These are phyloP conservation scores for Lucilia sericata DNA, from an alignment of 1,140 invertebrate species.

Conservation along the genomic window DNA sequence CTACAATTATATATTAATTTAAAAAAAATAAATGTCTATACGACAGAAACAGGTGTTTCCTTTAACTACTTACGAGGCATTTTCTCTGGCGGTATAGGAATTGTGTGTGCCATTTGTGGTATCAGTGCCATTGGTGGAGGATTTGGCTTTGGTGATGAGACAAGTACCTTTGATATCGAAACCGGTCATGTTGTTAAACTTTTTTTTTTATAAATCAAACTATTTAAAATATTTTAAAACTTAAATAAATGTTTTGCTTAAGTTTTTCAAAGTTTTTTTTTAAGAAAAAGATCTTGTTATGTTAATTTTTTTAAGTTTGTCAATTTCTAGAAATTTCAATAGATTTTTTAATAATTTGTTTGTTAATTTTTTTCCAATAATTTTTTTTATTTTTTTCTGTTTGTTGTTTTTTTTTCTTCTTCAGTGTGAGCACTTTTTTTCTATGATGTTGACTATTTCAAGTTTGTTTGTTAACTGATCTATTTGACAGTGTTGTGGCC, in stretches of 20 bases:
- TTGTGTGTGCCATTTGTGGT: constrained; percentile 33
- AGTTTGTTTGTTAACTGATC: constrained; percentile 36
- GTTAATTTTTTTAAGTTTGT: background rate
- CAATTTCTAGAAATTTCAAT: background rate
- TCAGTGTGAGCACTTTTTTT: background rate
- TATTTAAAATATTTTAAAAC: background rate
- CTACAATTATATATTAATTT: background rate
- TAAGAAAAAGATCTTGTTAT: background rate
- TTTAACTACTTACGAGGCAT: constrained; percentile 45
- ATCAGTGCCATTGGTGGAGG: constrained; percentile 26
- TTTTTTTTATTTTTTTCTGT: constrained; percentile 6
- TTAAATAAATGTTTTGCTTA: background rate
- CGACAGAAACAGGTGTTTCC: background rate
- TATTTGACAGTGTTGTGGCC: background rate
- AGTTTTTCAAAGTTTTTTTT: background rate
- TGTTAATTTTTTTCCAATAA: background rate
- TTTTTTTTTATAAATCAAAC: constrained; percentile 22
- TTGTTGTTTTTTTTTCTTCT: background rate
- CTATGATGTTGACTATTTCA: background rate
- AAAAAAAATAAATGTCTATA: background rate
- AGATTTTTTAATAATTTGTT: no score
- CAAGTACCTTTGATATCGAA: constrained; percentile 33
- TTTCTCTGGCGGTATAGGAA: constrained; percentile 47
- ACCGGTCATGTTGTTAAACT: constrained; percentile 44
- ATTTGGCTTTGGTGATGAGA: constrained; percentile 41